Evolutionary conservation across 2,888 invertebrate species (phyloP), one percentile per base, ranked within the genome.

Genomic region (Odontocolon sp.): DNA sequence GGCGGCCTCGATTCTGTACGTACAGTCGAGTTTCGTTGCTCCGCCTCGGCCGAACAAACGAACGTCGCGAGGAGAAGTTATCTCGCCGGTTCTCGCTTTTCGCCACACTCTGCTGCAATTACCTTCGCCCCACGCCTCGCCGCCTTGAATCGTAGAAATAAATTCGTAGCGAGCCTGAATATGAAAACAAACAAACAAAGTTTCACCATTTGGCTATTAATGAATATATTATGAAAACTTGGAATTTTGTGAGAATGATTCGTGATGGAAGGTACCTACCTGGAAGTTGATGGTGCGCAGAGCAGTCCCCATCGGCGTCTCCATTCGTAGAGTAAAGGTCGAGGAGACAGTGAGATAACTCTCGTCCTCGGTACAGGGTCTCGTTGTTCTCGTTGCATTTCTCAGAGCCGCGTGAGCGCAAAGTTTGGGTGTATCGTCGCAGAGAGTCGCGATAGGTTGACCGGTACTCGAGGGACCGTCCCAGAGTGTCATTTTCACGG

Each of bases 41-140:
- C 97, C 97, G 0, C 97, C 97, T 45, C 97, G 92, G 0, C 97
- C 97, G 87, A 94, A 97, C 84, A 97, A 93, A 87, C 97, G 94
- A 1, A 96, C 95, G 89, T 96, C 96, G 11, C 94, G 90, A 0
- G 95, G 94, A 1, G 94, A 94, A 63, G 92, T 92, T 26, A 95
- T 91, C 78, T 94, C 93, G 11, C 94, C 94, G 23, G 92, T 91
- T 76, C 93, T 93, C 11, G 92, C 91, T 82, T 94, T 94, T 31
- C 92, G 92, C 90, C 94, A 94, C n/a, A 94, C 89, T 47, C 95
- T 90, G 56, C 93, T 92, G 86, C 94, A 94, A 64, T 77, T 77
- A 0, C 92, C 90, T 0, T 89, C 87, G 5, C 86, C 87, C 92
- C 94, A 93, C 5, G 92, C 91, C 73, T 93, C 93, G 9, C 96